Conservation (phyloP, 2,888 invertebrate species). For the Lathronympha strigana region DNA sequence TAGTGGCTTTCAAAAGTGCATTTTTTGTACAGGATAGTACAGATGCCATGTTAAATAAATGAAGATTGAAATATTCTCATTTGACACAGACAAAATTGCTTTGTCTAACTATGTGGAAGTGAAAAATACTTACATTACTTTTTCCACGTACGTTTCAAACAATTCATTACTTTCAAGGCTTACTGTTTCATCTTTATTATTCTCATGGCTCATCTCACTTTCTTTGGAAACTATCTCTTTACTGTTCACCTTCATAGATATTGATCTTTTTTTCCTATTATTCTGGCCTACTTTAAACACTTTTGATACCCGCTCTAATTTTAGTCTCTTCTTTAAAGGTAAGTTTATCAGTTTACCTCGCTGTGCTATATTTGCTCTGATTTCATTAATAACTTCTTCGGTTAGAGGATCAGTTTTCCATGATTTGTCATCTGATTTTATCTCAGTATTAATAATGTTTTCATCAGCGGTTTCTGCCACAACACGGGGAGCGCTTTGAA, state of each 20-base stretch:
- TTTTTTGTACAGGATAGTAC: too few species aligned
- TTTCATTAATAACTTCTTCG: conserved; percentile 61
- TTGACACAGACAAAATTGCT: too few species aligned
- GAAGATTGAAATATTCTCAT: too few species aligned
- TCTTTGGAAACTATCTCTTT: neutral
- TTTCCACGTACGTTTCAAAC: conserved; percentile 65
- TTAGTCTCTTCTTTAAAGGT: conserved; percentile 64
- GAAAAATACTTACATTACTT: conserved; percentile 64
- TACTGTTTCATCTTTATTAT: neutral
- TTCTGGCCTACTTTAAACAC: conserved; percentile 63
- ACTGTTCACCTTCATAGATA: neutral
- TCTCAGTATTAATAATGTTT: conserved; percentile 28
- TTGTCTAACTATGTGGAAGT: too few species aligned
- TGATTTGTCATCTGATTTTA: conserved; percentile 39
- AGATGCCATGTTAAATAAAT: too few species aligned
- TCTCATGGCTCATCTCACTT: neutral
- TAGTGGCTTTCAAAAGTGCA: too few species aligned
- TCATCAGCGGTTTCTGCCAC: conserved; percentile 39
- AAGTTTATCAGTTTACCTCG: conserved; percentile 58
- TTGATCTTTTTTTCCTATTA: conserved; percentile 56
- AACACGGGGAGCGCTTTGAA: conserved; percentile 12
- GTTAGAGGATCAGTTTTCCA: conserved; percentile 71
- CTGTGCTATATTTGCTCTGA: conserved; percentile 63
- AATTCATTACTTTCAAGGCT: conserved; percentile 37
- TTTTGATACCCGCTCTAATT: conserved; percentile 68